Evolutionary conservation across 2,888 invertebrate genomes (phyloP).

Genomic region (Falcaria lacertinaria): DNA sequence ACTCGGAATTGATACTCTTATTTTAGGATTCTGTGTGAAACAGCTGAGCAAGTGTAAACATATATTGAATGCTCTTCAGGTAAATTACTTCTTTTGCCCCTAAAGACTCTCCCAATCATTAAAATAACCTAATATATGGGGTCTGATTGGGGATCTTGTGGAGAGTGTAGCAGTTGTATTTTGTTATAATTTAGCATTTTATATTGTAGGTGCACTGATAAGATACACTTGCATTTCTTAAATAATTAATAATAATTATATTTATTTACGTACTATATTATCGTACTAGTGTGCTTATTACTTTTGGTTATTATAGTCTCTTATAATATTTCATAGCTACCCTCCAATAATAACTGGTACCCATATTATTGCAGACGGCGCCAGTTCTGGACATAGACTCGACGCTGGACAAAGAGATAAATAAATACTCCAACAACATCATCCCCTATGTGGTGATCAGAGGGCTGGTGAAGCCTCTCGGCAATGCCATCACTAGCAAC

Average conservation of each 20-base stretch:
- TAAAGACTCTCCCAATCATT: neutral
- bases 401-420: conserved; percentile 81
- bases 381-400: conserved; percentile 84
- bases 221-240: no score
- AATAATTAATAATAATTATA: no score
- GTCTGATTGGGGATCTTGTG: no score
- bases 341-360: no score
- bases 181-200: no score
- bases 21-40: conserved; percentile 86
- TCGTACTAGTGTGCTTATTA: no score
- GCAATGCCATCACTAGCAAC: conserved; percentile 86
- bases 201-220: no score
- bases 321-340: no score
- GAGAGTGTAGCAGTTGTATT: no score
- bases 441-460: conserved; percentile 87
- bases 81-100: conserved; percentile 40
- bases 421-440: conserved; percentile 81
- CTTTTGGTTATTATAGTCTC: no score
- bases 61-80: conserved; percentile 85
- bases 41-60: conserved; percentile 88
- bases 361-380: conserved; percentile 76
- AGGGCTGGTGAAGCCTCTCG: conserved; percentile 87
- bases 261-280: no score
- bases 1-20: conserved; percentile 86
- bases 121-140: no score